Evolutionary conservation across 2,888 invertebrate genomes (phyloP).

Genomic region (Calameuta pallipes): DNA sequence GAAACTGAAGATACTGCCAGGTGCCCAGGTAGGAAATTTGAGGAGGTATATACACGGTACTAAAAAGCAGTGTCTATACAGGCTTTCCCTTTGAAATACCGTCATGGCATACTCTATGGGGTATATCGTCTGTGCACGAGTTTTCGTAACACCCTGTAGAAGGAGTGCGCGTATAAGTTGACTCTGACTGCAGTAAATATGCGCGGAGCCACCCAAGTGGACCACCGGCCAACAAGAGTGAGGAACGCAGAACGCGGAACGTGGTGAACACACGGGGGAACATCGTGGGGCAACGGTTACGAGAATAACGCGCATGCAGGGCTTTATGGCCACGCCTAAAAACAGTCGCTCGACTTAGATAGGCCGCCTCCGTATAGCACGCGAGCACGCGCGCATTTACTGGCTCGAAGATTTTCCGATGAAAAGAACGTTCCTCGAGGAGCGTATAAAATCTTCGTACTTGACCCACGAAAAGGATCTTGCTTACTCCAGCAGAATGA

Average conservation of each 20-base stretch:
- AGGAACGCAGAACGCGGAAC: background rate
- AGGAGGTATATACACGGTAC: background rate
- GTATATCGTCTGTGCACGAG: background rate
- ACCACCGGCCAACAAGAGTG: constrained; percentile 23
- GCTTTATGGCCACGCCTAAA: background rate
- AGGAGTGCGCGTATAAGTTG: constrained; percentile 1
- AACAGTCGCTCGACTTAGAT: background rate
- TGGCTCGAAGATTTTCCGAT: background rate
- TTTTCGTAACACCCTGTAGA: constrained; percentile 1
- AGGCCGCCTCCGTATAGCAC: background rate
- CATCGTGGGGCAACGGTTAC: background rate
- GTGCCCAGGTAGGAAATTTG: background rate
- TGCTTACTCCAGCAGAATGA: background rate
- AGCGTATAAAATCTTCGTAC: background rate
- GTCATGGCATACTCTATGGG: background rate
- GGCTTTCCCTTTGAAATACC: background rate
- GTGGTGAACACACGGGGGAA: background rate
- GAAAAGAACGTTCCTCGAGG: background rate
- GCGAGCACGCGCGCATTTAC: background rate
- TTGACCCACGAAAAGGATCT: background rate
- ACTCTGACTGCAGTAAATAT: constrained; percentile 22
- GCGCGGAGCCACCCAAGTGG: constrained; percentile 31
- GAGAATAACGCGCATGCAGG: constrained; percentile 3
- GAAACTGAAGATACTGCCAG: background rate
- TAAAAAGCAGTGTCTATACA: background rate